A percentile compares a stretch with the other conserved stretches of the same genome.
phyloP scores from a whole-genome alignment of 2,797 vertebrate genomes.

The Morus bassanus region DNA sequence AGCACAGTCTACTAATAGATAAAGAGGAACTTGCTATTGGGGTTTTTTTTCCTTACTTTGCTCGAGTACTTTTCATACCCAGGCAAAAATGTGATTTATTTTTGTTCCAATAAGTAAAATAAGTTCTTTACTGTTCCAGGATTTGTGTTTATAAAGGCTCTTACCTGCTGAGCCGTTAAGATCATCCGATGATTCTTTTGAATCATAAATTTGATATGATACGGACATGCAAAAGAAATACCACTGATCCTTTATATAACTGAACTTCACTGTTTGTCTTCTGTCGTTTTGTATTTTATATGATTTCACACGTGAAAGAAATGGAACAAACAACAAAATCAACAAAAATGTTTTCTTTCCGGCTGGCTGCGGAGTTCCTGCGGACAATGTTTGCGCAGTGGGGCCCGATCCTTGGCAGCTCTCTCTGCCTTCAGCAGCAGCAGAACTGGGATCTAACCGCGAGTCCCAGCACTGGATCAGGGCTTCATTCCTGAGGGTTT shows the following conservation, averaged over 20 bases:
- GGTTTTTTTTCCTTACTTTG: not conserved
- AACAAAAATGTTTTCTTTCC: not conserved
- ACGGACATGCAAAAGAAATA: not conserved
- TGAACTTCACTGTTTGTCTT: not conserved
- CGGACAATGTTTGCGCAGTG: accelerated
- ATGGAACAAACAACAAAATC: not conserved
- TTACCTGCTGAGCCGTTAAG: not conserved
- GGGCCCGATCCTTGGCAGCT: not conserved
- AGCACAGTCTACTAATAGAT: not conserved
- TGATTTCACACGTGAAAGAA: not conserved
- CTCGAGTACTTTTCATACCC: not conserved
- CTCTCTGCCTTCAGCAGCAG: not conserved
- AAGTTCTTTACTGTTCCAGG: not conserved
- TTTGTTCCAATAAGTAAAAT: not conserved
- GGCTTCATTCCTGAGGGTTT: not conserved
- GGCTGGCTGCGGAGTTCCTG: not conserved
- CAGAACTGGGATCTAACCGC: not conserved
- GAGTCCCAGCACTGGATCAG: not conserved
- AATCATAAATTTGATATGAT: not conserved
- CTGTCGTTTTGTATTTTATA: accelerated
- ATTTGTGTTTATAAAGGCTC: not conserved
- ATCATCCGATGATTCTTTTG: not conserved
- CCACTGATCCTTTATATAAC: not conserved
- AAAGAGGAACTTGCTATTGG: not conserved
- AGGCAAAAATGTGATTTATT: not conserved